A percentile compares a stretch with the other conserved stretches of the same genome.
phyloP scores from a whole-genome alignment of 64 coral and sea anemone species.

The Cladopsammia gracilis region DNA sequence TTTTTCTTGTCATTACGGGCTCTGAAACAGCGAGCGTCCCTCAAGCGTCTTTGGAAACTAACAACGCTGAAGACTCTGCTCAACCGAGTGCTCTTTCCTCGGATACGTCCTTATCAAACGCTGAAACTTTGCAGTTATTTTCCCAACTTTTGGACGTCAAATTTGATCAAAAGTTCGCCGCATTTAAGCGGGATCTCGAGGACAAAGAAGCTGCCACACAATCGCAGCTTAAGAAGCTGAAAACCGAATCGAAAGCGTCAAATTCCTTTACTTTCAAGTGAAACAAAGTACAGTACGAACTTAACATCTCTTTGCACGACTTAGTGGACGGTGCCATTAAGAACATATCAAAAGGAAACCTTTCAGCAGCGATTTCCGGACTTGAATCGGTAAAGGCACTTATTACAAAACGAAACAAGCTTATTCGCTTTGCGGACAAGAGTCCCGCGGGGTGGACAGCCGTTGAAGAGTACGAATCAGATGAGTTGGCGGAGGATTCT shows the following conservation, averaged over 20 bases:
- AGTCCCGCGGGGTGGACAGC: constrained; percentile 53
- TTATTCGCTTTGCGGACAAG: constrained; percentile 55
- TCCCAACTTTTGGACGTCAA: constrained; percentile 39
- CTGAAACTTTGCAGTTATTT: constrained; percentile 51
- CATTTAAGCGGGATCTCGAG: no score
- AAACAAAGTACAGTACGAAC: constrained; percentile 60
- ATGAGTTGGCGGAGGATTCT: no score
- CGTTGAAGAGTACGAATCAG: not conserved
- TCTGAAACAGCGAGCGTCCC: not conserved
- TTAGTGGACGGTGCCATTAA: constrained; percentile 5
- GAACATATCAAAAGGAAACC: not conserved
- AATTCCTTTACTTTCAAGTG: no score
- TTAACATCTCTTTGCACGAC: constrained; percentile 41
- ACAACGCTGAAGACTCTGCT: no score
- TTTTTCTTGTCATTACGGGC: no score
- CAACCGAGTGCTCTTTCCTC: no score
- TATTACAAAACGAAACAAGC: constrained; percentile 46
- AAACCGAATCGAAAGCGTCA: no score
- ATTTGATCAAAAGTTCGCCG: no score
- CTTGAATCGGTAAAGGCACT: not conserved
- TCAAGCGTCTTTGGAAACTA: no score
- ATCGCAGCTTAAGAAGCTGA: not conserved
- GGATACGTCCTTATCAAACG: constrained; percentile 30
- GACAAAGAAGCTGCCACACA: constrained; percentile 38
- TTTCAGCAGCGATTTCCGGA: constrained; percentile 30